Conservation (phyloP, 2,113 vertebrate genomes). For the Amblyopsis rosae region DNA sequence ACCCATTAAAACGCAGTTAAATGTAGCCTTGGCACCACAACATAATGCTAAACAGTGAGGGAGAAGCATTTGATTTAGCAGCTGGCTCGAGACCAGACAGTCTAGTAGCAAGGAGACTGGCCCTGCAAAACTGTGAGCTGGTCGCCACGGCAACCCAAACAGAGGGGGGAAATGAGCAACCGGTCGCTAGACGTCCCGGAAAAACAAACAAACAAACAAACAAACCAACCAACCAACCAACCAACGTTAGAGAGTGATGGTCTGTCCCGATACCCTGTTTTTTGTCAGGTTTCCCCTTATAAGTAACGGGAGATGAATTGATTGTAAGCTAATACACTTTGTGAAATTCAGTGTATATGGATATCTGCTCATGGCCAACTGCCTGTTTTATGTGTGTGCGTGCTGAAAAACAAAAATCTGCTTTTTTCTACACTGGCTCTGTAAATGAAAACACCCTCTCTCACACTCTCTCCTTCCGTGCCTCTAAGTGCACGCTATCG, state of each 20-base stretch:
- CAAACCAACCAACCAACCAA: not conserved
- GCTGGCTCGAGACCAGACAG: constrained; percentile 26
- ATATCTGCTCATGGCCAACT: too few relatives aligned
- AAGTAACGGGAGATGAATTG: too few relatives aligned
- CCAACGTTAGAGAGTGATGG: too few relatives aligned
- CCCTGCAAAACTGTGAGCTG: constrained; percentile 5
- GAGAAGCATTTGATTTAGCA: constrained; percentile 50
- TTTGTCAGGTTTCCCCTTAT: not conserved
- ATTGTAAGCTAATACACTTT: too few relatives aligned
- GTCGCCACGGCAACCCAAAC: not conserved
- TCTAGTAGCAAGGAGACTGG: constrained; percentile 15
- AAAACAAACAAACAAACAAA: not conserved
- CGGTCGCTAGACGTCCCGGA: not conserved
- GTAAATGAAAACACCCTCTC: too few relatives aligned
- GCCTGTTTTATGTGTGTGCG: too few relatives aligned
- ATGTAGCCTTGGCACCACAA: constrained; percentile 34
- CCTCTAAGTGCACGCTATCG: too few relatives aligned
- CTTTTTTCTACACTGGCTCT: too few relatives aligned
- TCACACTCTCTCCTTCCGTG: too few relatives aligned
- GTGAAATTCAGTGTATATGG: too few relatives aligned
- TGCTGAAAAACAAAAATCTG: too few relatives aligned
- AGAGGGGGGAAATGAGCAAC: not conserved
- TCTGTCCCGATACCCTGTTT: not conserved
- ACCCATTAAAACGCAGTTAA: constrained; percentile 49
- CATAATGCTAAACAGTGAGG: constrained; percentile 35